Evolutionary conservation across 2,888 invertebrate genomes (phyloP), one percentile per base, ranked within the genome.

Genomic region (Brachynemurus nebulosus): DNA sequence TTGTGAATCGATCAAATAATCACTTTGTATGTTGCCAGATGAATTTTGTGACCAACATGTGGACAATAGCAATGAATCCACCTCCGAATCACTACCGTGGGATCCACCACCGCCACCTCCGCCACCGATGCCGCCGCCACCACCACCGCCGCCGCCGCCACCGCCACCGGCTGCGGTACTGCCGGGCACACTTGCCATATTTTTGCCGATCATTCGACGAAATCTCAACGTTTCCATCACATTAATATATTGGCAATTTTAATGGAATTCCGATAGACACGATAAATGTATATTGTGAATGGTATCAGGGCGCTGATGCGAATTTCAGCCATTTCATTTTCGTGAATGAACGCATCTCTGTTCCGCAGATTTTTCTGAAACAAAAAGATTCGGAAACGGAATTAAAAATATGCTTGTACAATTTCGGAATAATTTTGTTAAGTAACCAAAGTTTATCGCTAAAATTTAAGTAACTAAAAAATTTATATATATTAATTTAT

Each of bases 61-160:
- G 58, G 78, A 76, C 63, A 78, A 77, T 62, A 82, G 71, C 54
- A 83, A 69, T 59, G 80, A 78, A 67, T 82, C 82, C 57, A 76
- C 76, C 63, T 76, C 76, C 54, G 66, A 64, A 60, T 65, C 66
- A 55, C 61, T 37, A 12, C 18, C 38, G 19, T 37, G 37, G 12
- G 44, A 44, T 4, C 14, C n/a, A 11, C 14, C n/a, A n/a, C 63
- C 64, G 45, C 61, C 58, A 44, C 42, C 4, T 53, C 64, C 60
- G 42, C 61, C 54, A 39, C 61, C 61, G 50, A 61, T 65, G 51
- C 59, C 60, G 50, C 63, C 59, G 52, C 58, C 57, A 43, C 54
- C 54, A 54, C 62, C 60, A 62, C 62, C 61, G 54, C 58, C 58
- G 50, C 60, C 59, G 54, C 62, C 60, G 62, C 62, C 61, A 54